These are phyloP conservation scores for Cairina moschata DNA, from an alignment of 2,113 vertebrate species.

Conservation along the genomic window DNA sequence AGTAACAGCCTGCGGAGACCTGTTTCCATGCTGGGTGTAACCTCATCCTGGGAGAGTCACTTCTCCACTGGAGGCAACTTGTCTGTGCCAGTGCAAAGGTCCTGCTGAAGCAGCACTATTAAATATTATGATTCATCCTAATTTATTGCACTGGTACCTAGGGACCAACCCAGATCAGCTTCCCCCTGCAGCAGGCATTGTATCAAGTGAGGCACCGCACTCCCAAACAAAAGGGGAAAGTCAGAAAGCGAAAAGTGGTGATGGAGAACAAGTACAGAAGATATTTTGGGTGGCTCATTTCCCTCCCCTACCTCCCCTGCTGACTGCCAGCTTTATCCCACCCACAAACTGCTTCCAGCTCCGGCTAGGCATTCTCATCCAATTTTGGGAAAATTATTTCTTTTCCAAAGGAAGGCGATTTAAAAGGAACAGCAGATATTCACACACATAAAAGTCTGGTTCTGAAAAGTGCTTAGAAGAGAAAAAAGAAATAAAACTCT, in stretches of 20 bases:
- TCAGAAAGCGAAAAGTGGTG: not conserved
- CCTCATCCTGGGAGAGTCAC: not conserved
- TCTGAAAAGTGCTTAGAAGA: not conserved
- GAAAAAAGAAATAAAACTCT: not conserved
- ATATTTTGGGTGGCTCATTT: not conserved
- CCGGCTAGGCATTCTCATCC: not conserved
- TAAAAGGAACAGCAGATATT: not conserved
- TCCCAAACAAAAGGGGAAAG: not conserved
- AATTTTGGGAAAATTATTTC: not conserved
- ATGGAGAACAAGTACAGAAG: not conserved
- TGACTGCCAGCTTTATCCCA: conserved; percentile 43
- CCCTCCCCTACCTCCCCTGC: conserved; percentile 21
- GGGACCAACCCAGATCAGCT: not conserved
- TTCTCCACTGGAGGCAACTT: not conserved
- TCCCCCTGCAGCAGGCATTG: not conserved
- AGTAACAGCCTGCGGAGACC: not conserved
- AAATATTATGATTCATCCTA: conserved; percentile 19
- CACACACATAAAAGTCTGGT: not conserved
- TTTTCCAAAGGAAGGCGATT: conserved; percentile 1
- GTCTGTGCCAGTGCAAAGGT: not conserved
- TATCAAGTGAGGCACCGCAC: not conserved
- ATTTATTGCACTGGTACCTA: conserved; percentile 1
- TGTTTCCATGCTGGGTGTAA: not conserved
- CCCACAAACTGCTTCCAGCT: conserved; percentile 39
- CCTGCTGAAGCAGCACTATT: conserved; percentile 20